Evolutionary conservation across 2,888 invertebrate species (phyloP).

Genomic region (Tethea ocularis): DNA sequence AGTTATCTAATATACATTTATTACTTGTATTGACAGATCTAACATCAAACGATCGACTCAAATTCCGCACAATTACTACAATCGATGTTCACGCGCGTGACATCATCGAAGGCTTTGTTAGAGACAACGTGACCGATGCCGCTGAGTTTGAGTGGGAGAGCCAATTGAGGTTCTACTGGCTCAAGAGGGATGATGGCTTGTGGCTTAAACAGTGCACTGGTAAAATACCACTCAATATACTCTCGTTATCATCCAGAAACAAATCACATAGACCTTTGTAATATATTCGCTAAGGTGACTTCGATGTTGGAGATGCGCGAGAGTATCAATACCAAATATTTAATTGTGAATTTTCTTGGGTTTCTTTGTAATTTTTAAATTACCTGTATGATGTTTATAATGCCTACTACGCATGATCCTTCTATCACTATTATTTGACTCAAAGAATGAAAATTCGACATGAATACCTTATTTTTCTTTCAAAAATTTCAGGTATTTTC

Average conservation of each 20-base stretch:
- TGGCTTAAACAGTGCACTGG: slow-evolving; percentile 93
- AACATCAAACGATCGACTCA: slow-evolving; percentile 91
- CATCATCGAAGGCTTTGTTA: slow-evolving; percentile 92
- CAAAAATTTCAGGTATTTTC: slow-evolving; percentile 85
- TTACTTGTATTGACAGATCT: slow-evolving; percentile 77
- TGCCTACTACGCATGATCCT: no score
- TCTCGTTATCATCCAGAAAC: no score
- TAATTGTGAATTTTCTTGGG: no score
- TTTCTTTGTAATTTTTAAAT: no score
- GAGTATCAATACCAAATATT: no score
- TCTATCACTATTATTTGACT: no score
- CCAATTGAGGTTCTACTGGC: slow-evolving; percentile 96
- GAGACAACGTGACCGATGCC: slow-evolving; percentile 91
- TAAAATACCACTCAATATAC: slow-evolving; percentile 19
- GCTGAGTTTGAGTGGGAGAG: slow-evolving; percentile 97
- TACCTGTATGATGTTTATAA: no score
- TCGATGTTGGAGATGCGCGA: no score
- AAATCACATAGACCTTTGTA: no score
- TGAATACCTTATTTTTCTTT: neutral
- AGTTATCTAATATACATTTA: no score
- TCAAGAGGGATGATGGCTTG: slow-evolving; percentile 90
- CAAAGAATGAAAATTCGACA: no score
- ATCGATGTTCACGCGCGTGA: slow-evolving; percentile 97
- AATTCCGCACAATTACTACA: slow-evolving; percentile 94
- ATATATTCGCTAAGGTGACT: no score